Base-by-base conservation (phyloP, 2,888 invertebrate genomes). In the Tipula helvola region DNA sequence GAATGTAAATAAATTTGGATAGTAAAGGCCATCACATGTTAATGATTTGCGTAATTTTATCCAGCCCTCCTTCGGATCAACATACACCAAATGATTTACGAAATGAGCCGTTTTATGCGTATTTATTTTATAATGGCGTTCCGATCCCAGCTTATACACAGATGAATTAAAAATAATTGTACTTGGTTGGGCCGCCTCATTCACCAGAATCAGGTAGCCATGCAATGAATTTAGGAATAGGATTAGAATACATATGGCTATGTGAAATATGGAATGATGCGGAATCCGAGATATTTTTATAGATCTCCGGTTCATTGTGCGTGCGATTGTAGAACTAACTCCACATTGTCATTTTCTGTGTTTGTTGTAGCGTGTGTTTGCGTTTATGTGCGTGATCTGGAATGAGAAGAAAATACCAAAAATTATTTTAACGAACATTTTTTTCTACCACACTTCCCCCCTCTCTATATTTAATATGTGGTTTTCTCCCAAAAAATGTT, bases 1-100 rank as follows among this genome's bases (percentile, higher is more conserved):
- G 90, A 97, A 94, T 4, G 96, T 97, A 90, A 97, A 97, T 87
- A 97, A 93, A 89, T 95, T 95, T 0, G 97, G 97, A 90, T 97
- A 97, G 88, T 95, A 95, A 44, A 96, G 93, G 88, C 96, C 96
- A 89, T 96, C 95, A 91, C 97, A 97, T 90, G 95, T 93, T 13
- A 97, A 92, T 87, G 93, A 93, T 89, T 95, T 95, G 88, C 94
- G 93, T 52, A 97, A 92, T n/a, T 94, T 94, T 87, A 97, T 95
- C 88, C 95, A 93, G 16, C 97, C 97, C 88, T 93, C 94, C 89
- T 94, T 94, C 87, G 94, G 93, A 91, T 96, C 95, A 87, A 97
- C 96, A 89, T 94, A 92, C 87, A 97, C 93, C 88, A 97, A 93
- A 89, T 95, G 95, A 89, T 95, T 94, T 16, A 97, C 97, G 91